phyloP scores from a whole-genome alignment of 2,797 vertebrate genomes.

The Peromyscus nudipes region DNA sequence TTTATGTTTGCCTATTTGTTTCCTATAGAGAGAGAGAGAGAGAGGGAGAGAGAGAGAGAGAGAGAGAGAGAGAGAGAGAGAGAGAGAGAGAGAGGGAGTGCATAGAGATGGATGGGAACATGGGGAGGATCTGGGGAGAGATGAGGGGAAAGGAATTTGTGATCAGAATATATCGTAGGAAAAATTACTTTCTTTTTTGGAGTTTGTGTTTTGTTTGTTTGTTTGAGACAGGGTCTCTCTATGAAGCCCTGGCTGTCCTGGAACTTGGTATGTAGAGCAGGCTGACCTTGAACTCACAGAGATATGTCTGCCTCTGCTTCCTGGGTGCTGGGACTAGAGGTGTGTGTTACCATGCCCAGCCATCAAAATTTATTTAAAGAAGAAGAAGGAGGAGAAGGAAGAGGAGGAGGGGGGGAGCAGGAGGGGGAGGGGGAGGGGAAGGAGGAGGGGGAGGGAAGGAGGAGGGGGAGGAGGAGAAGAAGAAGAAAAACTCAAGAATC shows the following conservation, averaged over 20 bases:
- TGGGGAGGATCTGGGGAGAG: background rate
- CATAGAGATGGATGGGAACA: background rate
- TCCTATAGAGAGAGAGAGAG: background rate
- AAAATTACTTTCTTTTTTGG: background rate
- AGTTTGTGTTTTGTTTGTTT: background rate
- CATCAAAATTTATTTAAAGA: background rate
- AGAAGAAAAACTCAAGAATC: background rate
- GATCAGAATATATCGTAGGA: background rate
- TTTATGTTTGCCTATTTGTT: background rate
- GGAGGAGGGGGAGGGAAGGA: too few species aligned
- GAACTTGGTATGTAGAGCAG: background rate
- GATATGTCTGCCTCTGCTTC: background rate
- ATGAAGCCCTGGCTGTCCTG: background rate
- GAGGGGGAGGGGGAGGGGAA: too few species aligned
- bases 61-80: background rate
- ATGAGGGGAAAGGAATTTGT: background rate
- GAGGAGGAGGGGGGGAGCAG: too few species aligned
- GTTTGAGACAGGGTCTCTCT: background rate
- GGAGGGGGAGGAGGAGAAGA: background rate
- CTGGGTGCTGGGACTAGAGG: background rate
- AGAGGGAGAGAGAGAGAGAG: background rate
- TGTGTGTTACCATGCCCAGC: background rate
- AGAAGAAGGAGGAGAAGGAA: background rate
- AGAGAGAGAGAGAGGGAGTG: background rate
- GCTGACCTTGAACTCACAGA: background rate